Evolutionary conservation across 2,888 invertebrate genomes (phyloP).

Genomic region (Aleiodes leptofemur): DNA sequence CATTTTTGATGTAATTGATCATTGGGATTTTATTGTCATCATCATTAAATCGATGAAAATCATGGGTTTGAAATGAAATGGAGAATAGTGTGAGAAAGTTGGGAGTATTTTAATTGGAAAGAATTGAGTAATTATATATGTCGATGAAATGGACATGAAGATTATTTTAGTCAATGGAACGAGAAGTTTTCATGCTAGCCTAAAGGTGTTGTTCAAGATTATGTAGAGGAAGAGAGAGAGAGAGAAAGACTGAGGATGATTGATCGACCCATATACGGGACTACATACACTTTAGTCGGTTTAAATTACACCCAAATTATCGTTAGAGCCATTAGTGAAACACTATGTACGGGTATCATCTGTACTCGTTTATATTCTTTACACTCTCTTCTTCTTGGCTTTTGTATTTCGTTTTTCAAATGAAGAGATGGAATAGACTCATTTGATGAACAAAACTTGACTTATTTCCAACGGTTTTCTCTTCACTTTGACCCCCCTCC

Average conservation of each 20-base stretch:
- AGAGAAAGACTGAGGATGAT: constrained; percentile 41
- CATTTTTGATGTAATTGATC: too few species aligned
- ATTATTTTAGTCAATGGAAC: constrained; percentile 22
- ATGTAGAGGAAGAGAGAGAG: background rate
- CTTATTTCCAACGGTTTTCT: constrained; percentile 41
- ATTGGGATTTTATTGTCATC: too few species aligned
- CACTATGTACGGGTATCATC: background rate
- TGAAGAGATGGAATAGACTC: constrained; percentile 43
- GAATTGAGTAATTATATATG: constrained; percentile 38
- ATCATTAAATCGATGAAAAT: too few species aligned
- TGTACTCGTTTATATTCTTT: background rate
- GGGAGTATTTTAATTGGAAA: constrained; percentile 18
- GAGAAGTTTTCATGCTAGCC: background rate
- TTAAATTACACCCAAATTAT: constrained; percentile 48
- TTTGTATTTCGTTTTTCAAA: constrained; percentile 18
- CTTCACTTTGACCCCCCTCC: background rate
- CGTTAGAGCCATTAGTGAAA: constrained; percentile 40
- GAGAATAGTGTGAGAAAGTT: background rate
- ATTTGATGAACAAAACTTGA: constrained; percentile 41
- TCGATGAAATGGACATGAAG: constrained; percentile 16
- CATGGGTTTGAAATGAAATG: background rate
- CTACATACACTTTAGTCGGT: constrained; percentile 24
- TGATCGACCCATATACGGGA: constrained; percentile 38
- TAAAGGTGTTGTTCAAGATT: constrained; percentile 4
- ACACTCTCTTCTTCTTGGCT: constrained; percentile 2